These are phyloP conservation scores for Dryococelus australis DNA, from an alignment of 2,888 invertebrate species.

Conservation along the genomic window DNA sequence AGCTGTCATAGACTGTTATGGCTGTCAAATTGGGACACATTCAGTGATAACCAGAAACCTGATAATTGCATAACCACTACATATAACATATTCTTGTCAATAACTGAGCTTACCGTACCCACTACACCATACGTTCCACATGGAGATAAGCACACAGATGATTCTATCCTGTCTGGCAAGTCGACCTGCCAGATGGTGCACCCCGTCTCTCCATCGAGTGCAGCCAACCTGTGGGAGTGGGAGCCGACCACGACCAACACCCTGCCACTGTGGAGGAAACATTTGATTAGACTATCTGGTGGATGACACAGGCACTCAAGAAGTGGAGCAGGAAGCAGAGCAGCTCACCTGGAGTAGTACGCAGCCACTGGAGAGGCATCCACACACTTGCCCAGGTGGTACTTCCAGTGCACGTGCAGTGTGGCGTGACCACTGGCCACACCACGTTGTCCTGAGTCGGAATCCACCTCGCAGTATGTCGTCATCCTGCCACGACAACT, in stretches of 20 bases:
- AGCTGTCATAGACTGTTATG: no score
- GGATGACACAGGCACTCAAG: background rate
- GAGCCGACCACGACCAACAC: conserved; percentile 68
- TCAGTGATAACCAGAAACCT: no score
- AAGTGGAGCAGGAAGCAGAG: conserved; percentile 42
- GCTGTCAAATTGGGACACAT: no score
- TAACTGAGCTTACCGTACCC: conserved; percentile 62
- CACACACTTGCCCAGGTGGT: conserved; percentile 79
- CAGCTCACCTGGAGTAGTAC: conserved; percentile 61
- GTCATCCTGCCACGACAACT: conserved; percentile 4
- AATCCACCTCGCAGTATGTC: background rate
- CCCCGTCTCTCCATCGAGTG: conserved; percentile 66
- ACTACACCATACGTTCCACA: conserved; percentile 66
- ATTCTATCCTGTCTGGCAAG: conserved; percentile 77
- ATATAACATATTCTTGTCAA: background rate
- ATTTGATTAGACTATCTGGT: background rate
- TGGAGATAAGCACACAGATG: conserved; percentile 61
- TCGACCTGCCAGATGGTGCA: conserved; percentile 57
- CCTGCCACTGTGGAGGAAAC: conserved; percentile 50
- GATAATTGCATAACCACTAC: no score
- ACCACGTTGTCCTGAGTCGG: background rate
- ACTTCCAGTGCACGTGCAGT: conserved; percentile 60
- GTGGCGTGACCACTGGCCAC: background rate
- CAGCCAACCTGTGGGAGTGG: conserved; percentile 75
- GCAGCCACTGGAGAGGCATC: conserved; percentile 77